Evolutionary conservation across 2,888 invertebrate species (phyloP), one percentile per base, ranked within the genome.

Genomic region (Ormyrus nitidulus): DNA sequence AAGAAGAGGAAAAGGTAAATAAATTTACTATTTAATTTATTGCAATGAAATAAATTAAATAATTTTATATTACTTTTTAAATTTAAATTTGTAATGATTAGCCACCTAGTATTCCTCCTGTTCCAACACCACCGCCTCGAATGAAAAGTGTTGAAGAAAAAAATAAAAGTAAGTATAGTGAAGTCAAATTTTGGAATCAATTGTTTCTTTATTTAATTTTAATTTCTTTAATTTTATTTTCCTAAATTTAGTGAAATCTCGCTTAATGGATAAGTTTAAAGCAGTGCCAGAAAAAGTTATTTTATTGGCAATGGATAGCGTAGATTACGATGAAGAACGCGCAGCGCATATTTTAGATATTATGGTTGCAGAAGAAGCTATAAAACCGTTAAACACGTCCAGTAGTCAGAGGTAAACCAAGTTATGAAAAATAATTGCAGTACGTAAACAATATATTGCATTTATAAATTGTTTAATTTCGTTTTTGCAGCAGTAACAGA

Each of bases 231-330:
- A 51, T 10, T 68, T 61, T 8, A 49, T 62, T 64, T 49, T 70
- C 77, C 53, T 64, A 62, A 80, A 91, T 91, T 70, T 88, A 96
- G 96, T 96, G 89, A 95, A 94, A 91, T 88, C 89, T 54, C 92
- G 93, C 83, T 92, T 98, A 34, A 94, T 95, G 89, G 92, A 93
- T 79, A 94, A 95, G 87, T 97, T 96, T 89, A 93, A 93, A 72
- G 93, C 93, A 66, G 93, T 97, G 51, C 95, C 96, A 0, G 96
- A 96, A 84, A 93, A 95, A 81, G 94, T 98, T 10, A 94, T 98
- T 71, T 91, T 94, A 1, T 94, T 98, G 89, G 98, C 98, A 0
- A 91, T 98, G 82, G 97, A 98, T 86, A 96, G 97, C 87, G 96
- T 96, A 0, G 94, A 95, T 87, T 98, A 94, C 90, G 95, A 97